Evolutionary conservation across 1,140 invertebrate species (phyloP), one percentile per base, ranked within the genome.

Genomic region (Orius insidiosus): DNA sequence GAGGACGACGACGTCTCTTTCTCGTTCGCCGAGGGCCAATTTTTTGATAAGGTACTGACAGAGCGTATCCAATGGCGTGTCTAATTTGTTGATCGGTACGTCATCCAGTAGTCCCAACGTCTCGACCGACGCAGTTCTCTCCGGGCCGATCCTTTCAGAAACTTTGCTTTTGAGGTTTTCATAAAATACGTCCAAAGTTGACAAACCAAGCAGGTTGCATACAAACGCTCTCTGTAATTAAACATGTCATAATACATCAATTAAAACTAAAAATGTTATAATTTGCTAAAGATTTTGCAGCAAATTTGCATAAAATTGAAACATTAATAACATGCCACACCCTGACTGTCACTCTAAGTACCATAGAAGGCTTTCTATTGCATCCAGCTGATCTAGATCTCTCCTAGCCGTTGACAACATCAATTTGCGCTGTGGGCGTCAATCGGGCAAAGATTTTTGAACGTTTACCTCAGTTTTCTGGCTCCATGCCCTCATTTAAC

Each of bases 1-100:
- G 50, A 99, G 66, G 33, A 98, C 80, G 0, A 99, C 78, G 52
- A 98, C 64, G 68, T 99, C 96, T 0, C 90, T 72, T 64, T 99
- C 96, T 30, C 80, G 30, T 37, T 53, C 39, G 33, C 42, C 79
- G 52, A 86, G 82, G 5, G 75, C 72, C 8, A 98, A 66, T 59
- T 76, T 78, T 52, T 87, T 87, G 14, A 82, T 77, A n/a, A 98
- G 67, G 61, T 88, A 90, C 61, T 90, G 74, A 19, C 78, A 82
- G 1, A 98, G 65, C 0, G 94, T 97, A 56, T 98, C 93, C 2
- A 99, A 62, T 0, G 94, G 92, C 0, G 87, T 81, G 33, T 75
- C 75, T 5, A 74, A 59, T 65, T 98, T 98, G 3, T 79, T 68
- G 1, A 98, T 76, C 0, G 70, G 68, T 11, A 68, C 64, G 47